Evolutionary conservation across 2,888 invertebrate genomes (phyloP), one percentile per base, ranked within the genome.

Genomic region (Heterodera filipjevi): DNA sequence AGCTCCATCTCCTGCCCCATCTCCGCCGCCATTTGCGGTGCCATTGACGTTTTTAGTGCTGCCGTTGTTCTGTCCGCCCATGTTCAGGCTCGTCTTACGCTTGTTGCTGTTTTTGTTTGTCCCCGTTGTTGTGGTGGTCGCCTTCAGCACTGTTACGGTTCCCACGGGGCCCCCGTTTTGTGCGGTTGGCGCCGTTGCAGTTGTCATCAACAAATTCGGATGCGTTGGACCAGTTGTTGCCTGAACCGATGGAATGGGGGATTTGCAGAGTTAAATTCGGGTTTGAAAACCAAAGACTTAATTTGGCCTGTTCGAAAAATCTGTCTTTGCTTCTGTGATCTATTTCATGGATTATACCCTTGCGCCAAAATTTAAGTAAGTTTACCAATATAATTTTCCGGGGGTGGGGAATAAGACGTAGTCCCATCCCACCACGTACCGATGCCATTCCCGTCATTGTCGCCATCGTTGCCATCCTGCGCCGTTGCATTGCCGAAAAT

Each of bases 71-170:
- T 59, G 59, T n/a, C 59, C 59, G 16, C 27, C 27, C 59, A 27
- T 59, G 59, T 59, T 59, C 59, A 49, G 27, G 46, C 66, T 66
- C 8, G 46, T 44, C 33, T 75, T 75, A 1, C 75, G 75, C 46
- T 75, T 75, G 59, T 75, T 75, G 59, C 75, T 75, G 59, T 75
- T 75, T 33, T 75, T 75, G 35, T 75, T 75, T 33, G 75, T 75
- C 16, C 75, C 75, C 8, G 75, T 75, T 44, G 75, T 75, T 27
- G 75, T 75, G 3, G 75, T 75, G 27, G 75, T 75, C 46, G 75
- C 75, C 30, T 75, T 75, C 10, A 75, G 44, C 66, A 75, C 33
- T 14, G 68, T 68, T 2, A 39, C 59, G n/a, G 73, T 27, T n/a
- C 59, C 27, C n/a, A n/a, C n/a, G n/a, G n/a, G n/a, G 46, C 71